phyloP scores from a whole-genome alignment of 2,113 vertebrate species.

The Tachuris rubrigastra region DNA sequence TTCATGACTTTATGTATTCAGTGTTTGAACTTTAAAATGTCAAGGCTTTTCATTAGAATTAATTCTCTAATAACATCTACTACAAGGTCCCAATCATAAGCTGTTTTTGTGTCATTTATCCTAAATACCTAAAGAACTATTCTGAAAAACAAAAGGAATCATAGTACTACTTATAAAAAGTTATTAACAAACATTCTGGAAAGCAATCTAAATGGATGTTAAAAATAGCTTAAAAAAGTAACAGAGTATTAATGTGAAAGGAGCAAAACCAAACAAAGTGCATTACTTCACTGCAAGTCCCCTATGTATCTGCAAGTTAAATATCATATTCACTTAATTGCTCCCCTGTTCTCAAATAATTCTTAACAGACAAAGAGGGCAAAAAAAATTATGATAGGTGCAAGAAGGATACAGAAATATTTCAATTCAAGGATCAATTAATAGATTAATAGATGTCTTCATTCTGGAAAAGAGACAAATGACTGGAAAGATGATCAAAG shows the following conservation, averaged over 20 bases:
- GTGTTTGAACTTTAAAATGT: conserved; percentile 12
- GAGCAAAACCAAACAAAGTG: not conserved
- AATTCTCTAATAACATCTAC: not conserved
- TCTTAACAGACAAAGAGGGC: not conserved
- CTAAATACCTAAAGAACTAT: not conserved
- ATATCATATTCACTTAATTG: not conserved
- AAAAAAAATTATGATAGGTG: not conserved
- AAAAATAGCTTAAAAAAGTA: not conserved
- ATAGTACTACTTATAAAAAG: not conserved
- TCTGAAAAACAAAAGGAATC: not conserved
- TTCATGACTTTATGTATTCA: not conserved
- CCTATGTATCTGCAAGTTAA: not conserved
- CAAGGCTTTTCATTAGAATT: not conserved
- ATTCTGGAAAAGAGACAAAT: not conserved
- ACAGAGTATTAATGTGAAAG: not conserved
- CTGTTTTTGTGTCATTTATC: not conserved
- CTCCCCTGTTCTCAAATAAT: not conserved
- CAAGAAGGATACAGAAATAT: not conserved
- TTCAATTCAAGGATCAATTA: not conserved
- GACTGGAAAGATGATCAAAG: not conserved
- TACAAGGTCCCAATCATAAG: not conserved
- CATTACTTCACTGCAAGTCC: not conserved
- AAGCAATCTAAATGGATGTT: not conserved
- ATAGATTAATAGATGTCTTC: not conserved
- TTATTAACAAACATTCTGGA: not conserved